Base-by-base conservation (phyloP, 2,888 invertebrate genomes). In the Nephrotoma flavescens region DNA sequence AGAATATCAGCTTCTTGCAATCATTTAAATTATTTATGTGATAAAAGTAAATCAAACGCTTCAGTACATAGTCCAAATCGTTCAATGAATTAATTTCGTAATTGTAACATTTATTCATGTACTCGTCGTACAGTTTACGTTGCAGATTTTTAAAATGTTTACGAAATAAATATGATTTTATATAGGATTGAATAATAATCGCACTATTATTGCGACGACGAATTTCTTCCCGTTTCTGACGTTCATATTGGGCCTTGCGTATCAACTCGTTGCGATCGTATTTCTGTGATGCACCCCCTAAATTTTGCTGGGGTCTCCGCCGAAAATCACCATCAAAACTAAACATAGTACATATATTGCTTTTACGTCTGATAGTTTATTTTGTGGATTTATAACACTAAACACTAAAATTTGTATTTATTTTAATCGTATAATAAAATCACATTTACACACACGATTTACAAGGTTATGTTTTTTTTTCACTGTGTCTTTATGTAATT, bases 251-350 rank as follows among this genome's bases (percentile, higher is more conserved):
- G 84, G 96, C 96, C 90, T 96, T 95, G 87, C 95, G 94, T 88
- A 98, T 93, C 86, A 97, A 92, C 86, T 94, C 93, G 89, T 96
- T 95, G 87, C 94, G 92, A 89, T 94, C 93, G 88, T 93, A 93
- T 88, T 93, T 95, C 88, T 95, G 94, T 90, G 96, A 96, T n/a
- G 95, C 96, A 87, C 98, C 98, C 87, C 97, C 95, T 89, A 98
- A 93, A 91, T 96, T 97, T 92, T 98, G 98, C 89, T 96, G 94
- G 7, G 98, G 98, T 91, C 94, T 95, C 86, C 96, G 94, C 90
- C 96, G 94, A 91, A 96, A 97, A 91, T 98, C 96, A 87, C 98
- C 98, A 91, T 98, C 98, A 91, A 98, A 98, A 90, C 96, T 94
- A 91, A 94, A 94, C 94, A 94, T 94, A 44, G 0, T 44, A n/a